A percentile compares a stretch with the other conserved stretches of the same genome.
These are phyloP conservation scores for Aplodontia rufa DNA, from an alignment of 2,113 vertebrate genomes.

Conservation along the genomic window DNA sequence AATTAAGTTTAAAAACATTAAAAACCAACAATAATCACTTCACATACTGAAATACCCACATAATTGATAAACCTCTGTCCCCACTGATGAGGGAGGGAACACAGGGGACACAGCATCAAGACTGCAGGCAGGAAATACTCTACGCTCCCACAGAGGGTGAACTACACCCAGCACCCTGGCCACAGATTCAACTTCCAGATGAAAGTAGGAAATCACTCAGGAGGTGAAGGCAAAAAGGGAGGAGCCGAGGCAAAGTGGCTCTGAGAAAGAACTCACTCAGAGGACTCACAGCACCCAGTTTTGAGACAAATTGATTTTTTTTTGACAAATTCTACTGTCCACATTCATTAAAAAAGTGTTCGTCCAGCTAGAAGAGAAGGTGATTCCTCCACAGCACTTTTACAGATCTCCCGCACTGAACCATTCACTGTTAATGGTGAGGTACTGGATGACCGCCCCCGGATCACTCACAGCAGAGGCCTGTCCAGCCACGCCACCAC, in stretches of 20 bases:
- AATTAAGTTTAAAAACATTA: too few relatives aligned
- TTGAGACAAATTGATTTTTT: not conserved
- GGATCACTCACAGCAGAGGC: not conserved
- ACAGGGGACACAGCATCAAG: not conserved
- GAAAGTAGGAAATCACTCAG: not conserved
- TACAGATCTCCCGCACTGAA: not conserved
- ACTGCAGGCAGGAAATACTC: not conserved
- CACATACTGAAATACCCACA: not conserved
- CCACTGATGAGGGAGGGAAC: not conserved
- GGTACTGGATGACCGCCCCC: not conserved
- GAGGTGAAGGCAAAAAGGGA: not conserved
- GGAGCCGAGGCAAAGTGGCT: not conserved
- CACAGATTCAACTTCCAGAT: not conserved
- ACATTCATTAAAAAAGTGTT: not conserved
- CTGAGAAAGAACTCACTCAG: not conserved
- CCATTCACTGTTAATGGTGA: not conserved
- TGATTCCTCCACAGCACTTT: not conserved
- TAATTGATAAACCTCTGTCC: not conserved
- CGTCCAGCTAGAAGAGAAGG: not conserved
- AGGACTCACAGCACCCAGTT: not conserved
- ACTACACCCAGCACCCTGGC: not conserved
- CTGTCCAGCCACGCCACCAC: not conserved
- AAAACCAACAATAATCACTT: too few relatives aligned
- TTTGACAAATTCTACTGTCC: not conserved
- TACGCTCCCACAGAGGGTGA: not conserved